A percentile compares a stretch with the other conserved stretches of the same genome.
These are phyloP conservation scores for Drosophila falleni DNA, from an alignment of 2,888 invertebrate genomes.

Conservation along the genomic window DNA sequence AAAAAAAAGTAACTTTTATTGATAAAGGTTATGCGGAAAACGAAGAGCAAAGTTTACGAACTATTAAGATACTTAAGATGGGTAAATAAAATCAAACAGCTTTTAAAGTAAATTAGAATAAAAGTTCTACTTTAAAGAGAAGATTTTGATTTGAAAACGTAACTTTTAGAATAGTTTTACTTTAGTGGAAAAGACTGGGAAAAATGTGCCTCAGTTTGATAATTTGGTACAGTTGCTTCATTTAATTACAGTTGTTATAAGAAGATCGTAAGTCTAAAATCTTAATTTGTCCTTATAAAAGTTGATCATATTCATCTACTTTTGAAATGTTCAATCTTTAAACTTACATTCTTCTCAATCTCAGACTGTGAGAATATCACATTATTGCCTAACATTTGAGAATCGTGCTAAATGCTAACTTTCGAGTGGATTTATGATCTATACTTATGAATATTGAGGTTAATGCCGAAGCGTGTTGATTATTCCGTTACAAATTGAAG, in stretches of 20 bases:
- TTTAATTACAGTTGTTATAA: not conserved
- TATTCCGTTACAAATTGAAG: slow-evolving; percentile 1
- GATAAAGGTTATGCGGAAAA: slow-evolving; percentile 1
- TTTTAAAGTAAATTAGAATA: not conserved
- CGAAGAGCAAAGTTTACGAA: slow-evolving; percentile 12
- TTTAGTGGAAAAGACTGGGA: no score
- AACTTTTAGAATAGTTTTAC: no score
- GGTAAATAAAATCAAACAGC: not conserved
- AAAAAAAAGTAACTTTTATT: slow-evolving; percentile 1
- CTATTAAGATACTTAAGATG: slow-evolving; percentile 1
- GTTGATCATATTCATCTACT: not conserved
- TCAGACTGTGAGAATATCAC: not conserved
- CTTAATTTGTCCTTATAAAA: not conserved
- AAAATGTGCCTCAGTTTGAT: no score
- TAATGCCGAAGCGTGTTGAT: slow-evolving; percentile 2
- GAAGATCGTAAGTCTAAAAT: not conserved
- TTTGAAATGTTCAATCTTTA: no score
- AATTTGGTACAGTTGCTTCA: not conserved
- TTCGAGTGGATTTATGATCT: not conserved
- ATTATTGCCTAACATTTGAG: not conserved
- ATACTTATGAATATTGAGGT: slow-evolving; percentile 8
- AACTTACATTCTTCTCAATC: not conserved
- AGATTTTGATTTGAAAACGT: no score
- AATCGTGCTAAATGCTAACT: slow-evolving; percentile 5
- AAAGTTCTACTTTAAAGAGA: no score